Percentiles rank a stretch among this genome's conserved stretches.
Conservation (phyloP, 2,888 invertebrate genomes). For the Pasiphila rectangulata region DNA sequence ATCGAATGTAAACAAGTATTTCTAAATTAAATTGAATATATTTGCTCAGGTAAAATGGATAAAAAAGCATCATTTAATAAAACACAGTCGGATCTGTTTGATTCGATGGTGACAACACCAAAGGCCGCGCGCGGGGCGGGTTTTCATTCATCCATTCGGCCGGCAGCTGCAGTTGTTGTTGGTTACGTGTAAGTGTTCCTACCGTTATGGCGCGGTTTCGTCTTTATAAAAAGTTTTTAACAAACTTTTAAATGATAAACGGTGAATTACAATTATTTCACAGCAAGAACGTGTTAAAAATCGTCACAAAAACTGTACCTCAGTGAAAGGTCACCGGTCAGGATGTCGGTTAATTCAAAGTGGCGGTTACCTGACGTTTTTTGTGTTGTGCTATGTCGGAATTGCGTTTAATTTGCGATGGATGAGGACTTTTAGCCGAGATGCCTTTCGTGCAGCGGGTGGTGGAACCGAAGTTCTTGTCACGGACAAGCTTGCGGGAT, state of each 20-base stretch:
- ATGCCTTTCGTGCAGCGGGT: conserved; percentile 95
- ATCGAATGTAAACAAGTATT: too few relatives aligned
- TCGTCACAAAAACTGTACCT: conserved; percentile 42
- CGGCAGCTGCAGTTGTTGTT: conserved; percentile 50
- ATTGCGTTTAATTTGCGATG: conserved; percentile 76
- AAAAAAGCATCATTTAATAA: too few relatives aligned
- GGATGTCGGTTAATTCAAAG: conserved; percentile 80
- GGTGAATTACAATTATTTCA: conserved; percentile 41
- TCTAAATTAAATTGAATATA: too few relatives aligned
- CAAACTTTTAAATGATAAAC: conserved; percentile 60
- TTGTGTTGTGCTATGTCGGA: conserved; percentile 77
- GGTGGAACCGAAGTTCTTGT: conserved; percentile 90
- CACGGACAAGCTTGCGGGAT: conserved; percentile 83
- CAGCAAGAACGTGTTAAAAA: conserved; percentile 42
- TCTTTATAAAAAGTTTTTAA: conserved; percentile 63
- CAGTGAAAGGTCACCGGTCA: conserved; percentile 72
- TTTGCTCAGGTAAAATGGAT: too few relatives aligned
- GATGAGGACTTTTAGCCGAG: conserved; percentile 67
- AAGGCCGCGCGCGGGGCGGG: conserved; percentile 33
- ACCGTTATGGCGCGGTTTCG: conserved; percentile 72
- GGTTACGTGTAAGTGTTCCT: conserved; percentile 31
- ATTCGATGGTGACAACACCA: conserved; percentile 48
- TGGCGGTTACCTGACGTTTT: conserved; percentile 81
- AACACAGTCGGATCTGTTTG: conserved; percentile 10
- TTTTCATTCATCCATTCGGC: conserved; percentile 58